Percentiles rank a stretch among this genome's conserved stretches.
phyloP scores from a whole-genome alignment of 2,888 invertebrate species.

The Galeruca laticollis region DNA sequence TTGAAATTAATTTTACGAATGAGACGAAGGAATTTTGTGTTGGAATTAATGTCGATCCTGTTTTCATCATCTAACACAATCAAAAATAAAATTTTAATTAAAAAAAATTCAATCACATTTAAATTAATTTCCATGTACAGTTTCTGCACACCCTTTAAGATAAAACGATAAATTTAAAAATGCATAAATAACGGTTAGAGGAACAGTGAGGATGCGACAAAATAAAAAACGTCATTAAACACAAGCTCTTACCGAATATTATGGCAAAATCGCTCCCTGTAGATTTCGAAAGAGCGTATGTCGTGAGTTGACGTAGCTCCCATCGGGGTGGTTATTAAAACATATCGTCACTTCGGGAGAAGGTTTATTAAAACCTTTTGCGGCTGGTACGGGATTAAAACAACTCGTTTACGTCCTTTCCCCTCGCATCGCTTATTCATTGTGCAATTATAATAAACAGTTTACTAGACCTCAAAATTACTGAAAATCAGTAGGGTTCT shows the following conservation, averaged over 20 bases:
- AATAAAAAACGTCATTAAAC: constrained; percentile 27
- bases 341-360: constrained; percentile 45
- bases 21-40: too few species aligned
- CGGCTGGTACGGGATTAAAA: constrained; percentile 46
- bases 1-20: too few species aligned
- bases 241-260: constrained; percentile 7
- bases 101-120: too few species aligned
- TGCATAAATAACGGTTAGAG: constrained; percentile 1
- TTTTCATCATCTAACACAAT: too few species aligned
- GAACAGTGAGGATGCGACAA: constrained; percentile 2
- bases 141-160: background rate
- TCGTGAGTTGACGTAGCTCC: constrained; percentile 12
- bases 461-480: constrained; percentile 30
- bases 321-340: constrained; percentile 49
- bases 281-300: constrained; percentile 28
- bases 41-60: too few species aligned
- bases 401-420: constrained; percentile 21
- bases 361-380: constrained; percentile 44
- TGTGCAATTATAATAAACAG: constrained; percentile 42
- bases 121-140: too few species aligned
- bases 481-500: constrained; percentile 25
- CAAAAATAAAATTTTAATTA: too few species aligned
- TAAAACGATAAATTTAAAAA: background rate
- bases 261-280: constrained; percentile 40
- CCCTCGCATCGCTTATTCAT: constrained; percentile 6